A percentile compares a stretch with the other conserved stretches of the same genome.
Conservation (phyloP, 2,888 invertebrate species). For the Tipula confusa region DNA sequence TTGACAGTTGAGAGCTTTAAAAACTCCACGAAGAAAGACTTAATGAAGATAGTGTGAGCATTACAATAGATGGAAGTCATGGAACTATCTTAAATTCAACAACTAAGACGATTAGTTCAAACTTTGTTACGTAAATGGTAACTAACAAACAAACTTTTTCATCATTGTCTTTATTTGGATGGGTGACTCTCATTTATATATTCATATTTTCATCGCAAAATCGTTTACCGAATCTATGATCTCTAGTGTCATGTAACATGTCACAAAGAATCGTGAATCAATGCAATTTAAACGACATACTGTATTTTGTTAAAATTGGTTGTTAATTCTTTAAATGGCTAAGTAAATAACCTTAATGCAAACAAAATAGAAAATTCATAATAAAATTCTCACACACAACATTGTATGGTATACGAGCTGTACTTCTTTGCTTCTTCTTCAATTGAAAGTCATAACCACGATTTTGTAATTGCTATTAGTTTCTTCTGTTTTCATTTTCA, state of each 20-base stretch:
- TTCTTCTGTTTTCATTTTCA: conserved; percentile 16
- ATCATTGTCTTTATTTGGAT: too few relatives aligned
- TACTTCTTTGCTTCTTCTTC: background rate
- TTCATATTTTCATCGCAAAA: too few relatives aligned
- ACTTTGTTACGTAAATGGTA: too few relatives aligned
- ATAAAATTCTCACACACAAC: background rate
- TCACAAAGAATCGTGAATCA: background rate
- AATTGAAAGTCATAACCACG: conserved; percentile 20
- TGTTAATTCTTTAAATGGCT: background rate
- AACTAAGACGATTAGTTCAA: too few relatives aligned
- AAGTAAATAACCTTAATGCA: background rate
- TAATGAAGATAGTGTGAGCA: too few relatives aligned
- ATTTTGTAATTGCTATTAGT: background rate
- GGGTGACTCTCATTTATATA: too few relatives aligned
- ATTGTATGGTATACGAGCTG: background rate
- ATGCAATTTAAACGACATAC: background rate
- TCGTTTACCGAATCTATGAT: background rate
- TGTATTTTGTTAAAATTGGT: background rate
- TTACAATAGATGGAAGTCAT: too few relatives aligned
- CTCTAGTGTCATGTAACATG: background rate
- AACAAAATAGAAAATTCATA: background rate
- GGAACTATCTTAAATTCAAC: too few relatives aligned
- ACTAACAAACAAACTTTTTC: too few relatives aligned
- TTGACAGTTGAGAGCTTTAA: too few relatives aligned
- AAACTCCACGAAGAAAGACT: too few relatives aligned